These are phyloP conservation scores for Copidosoma floridanum DNA, from an alignment of 1,140 invertebrate genomes.

Conservation along the genomic window DNA sequence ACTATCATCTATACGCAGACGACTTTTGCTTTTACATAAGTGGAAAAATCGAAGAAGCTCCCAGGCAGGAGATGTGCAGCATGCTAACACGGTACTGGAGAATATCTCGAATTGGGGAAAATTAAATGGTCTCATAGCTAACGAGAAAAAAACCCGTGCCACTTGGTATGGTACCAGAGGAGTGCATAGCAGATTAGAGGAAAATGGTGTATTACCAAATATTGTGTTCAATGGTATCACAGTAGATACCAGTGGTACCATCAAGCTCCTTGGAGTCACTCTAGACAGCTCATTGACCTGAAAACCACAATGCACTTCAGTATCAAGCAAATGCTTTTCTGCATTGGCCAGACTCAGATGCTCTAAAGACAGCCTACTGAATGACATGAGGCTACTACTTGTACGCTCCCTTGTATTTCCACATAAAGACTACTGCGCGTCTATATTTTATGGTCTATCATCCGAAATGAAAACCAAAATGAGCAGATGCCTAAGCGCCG, in stretches of 20 bases:
- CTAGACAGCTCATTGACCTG: background rate
- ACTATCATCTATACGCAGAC: background rate
- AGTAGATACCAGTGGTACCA: background rate
- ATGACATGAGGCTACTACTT: background rate
- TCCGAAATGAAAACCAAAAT: no score
- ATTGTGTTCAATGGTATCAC: background rate
- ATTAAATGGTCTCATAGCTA: background rate
- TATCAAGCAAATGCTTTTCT: background rate
- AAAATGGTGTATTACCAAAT: background rate
- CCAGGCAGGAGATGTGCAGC: background rate
- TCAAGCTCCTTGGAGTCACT: background rate
- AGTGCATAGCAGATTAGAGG: background rate
- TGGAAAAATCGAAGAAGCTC: background rate
- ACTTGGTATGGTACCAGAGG: background rate
- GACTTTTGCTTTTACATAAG: no score
- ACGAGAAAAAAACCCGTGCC: background rate
- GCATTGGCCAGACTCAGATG: background rate
- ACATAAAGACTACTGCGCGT: background rate
- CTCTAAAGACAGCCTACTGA: background rate
- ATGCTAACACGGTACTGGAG: background rate
- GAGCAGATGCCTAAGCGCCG: no score
- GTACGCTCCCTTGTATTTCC: background rate
- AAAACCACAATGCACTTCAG: background rate
- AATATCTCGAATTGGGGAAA: background rate
- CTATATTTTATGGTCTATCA: background rate